A percentile compares a stretch with the other conserved stretches of the same genome.
phyloP scores from a whole-genome alignment of 2,888 invertebrate species.

The Acleris emargana region DNA sequence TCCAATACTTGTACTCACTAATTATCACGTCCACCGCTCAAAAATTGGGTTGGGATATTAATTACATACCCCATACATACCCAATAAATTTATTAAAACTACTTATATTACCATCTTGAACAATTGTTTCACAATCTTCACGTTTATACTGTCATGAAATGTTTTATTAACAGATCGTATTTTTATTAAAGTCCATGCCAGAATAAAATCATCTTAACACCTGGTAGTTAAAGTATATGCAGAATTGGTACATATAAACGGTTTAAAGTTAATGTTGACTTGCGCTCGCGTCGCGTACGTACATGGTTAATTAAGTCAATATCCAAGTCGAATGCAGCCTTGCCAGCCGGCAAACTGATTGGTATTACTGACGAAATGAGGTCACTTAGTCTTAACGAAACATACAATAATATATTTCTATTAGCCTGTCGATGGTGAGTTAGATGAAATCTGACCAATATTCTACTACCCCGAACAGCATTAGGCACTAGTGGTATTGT shows the following conservation, averaged over 20 bases:
- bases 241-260: background rate
- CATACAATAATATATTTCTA: too few species aligned
- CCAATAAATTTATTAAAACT: background rate
- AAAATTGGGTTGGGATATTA: too few species aligned
- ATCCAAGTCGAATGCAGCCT: background rate
- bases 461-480: too few species aligned
- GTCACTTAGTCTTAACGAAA: background rate
- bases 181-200: background rate
- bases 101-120: constrained; percentile 6
- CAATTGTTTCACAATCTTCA: constrained; percentile 15
- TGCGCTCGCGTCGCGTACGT: constrained; percentile 4
- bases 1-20: too few species aligned
- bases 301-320: constrained; percentile 5
- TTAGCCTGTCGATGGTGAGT: too few species aligned
- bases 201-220: background rate
- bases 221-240: background rate
- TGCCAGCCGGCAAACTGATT: background rate
- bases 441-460: too few species aligned
- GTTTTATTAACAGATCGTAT: constrained; percentile 12
- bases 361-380: background rate
- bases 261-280: constrained; percentile 12
- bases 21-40: too few species aligned
- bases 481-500: too few species aligned
- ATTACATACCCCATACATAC: too few species aligned
- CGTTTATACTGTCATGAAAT: constrained; percentile 2